These are phyloP conservation scores for Daboia siamensis DNA, from an alignment of 2,113 vertebrate genomes.

Conservation along the genomic window DNA sequence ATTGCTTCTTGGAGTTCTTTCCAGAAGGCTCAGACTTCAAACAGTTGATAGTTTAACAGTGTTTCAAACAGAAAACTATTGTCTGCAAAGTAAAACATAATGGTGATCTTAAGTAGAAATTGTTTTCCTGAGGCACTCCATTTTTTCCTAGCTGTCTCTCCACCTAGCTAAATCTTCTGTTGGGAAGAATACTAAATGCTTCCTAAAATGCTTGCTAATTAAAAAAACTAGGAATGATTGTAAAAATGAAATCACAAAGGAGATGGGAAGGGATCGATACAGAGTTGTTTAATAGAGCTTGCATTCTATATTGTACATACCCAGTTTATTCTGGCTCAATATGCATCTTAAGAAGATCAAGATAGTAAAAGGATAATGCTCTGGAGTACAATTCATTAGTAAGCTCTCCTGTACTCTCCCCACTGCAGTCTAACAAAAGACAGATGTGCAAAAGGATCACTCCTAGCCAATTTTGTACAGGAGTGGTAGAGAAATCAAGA, in stretches of 20 bases:
- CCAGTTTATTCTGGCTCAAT: conserved; percentile 62
- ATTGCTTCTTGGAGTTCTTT: not conserved
- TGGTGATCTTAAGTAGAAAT: conserved; percentile 13
- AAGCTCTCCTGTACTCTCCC: not conserved
- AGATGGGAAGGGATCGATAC: conserved; percentile 68
- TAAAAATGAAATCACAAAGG: conserved; percentile 72
- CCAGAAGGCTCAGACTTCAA: not conserved
- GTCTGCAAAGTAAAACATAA: not conserved
- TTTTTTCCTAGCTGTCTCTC: conserved; percentile 4
- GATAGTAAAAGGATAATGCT: conserved; percentile 59
- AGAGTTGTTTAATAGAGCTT: conserved; percentile 73
- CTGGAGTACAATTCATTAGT: not conserved
- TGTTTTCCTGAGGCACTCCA: conserved; percentile 5
- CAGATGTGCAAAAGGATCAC: not conserved
- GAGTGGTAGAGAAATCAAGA: not conserved
- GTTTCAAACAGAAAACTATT: not conserved
- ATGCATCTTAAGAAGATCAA: conserved; percentile 68
- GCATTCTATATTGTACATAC: conserved; percentile 69
- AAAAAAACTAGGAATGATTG: conserved; percentile 75
- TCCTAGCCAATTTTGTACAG: not conserved
- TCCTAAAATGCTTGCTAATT: conserved; percentile 78
- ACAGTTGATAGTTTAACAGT: not conserved
- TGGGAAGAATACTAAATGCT: conserved; percentile 69
- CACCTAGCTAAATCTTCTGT: conserved; percentile 55
- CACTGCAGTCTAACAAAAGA: not conserved